Evolutionary conservation across 1,140 invertebrate genomes (phyloP).

Genomic region (Caenorhabditis inopinata): DNA sequence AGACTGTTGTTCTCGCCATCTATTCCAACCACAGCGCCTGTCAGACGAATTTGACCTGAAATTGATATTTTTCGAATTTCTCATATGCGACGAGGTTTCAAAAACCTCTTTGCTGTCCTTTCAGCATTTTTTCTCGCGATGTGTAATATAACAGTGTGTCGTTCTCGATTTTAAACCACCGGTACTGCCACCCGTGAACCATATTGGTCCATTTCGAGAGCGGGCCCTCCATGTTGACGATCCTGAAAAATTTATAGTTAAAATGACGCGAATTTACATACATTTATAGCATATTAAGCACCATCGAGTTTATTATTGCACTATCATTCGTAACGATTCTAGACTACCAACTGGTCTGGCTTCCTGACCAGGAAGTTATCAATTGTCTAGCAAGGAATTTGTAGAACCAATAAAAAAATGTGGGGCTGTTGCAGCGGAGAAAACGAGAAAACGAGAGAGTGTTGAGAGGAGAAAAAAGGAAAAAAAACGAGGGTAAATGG

Average conservation of each 20-base stretch:
- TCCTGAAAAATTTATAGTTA: no score
- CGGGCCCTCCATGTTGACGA: conserved; percentile 81
- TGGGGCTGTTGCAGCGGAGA: not conserved
- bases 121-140: conserved; percentile 98
- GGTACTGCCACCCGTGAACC: conserved; percentile 74
- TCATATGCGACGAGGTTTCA: not conserved
- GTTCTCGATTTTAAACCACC: conserved; percentile 90
- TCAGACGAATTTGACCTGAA: conserved; percentile 76
- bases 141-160: conserved; percentile 62
- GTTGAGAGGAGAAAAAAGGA: not conserved
- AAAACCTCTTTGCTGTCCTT: conserved; percentile 80
- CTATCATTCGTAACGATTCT: no score
- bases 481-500: not conserved
- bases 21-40: conserved; percentile 92
- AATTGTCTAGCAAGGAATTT: not conserved
- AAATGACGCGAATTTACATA: no score
- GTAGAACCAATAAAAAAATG: not conserved
- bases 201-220: conserved; percentile 99
- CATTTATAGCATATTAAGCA: no score
- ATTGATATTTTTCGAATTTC: not conserved
- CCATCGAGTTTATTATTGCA: no score
- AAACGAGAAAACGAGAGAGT: not conserved
- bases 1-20: conserved; percentile 98
- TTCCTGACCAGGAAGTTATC: no score
- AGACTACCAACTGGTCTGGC: no score